Percentiles rank a stretch among this genome's conserved stretches.
These are phyloP conservation scores for Cephus spinipes DNA, from an alignment of 2,888 invertebrate species.

Conservation along the genomic window DNA sequence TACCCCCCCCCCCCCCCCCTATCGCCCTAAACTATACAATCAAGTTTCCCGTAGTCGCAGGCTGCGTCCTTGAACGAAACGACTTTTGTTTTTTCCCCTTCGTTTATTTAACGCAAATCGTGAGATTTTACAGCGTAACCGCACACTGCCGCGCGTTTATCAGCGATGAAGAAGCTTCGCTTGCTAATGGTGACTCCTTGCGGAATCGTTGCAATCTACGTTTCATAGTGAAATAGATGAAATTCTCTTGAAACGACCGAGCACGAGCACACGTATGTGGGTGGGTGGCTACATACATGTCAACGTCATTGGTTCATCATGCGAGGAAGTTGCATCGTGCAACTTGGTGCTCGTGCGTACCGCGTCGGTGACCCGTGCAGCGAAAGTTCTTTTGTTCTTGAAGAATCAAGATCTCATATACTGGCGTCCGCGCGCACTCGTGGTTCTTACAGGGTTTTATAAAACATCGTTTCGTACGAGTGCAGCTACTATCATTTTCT, in stretches of 20 bases:
- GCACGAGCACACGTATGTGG: not conserved
- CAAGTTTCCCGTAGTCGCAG: not conserved
- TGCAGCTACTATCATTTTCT: not conserved
- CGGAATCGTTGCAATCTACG: not conserved
- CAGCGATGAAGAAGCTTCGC: not conserved
- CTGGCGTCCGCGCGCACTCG: conserved; percentile 30
- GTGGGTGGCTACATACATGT: not conserved
- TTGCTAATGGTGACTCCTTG: not conserved
- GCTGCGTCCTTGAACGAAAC: not conserved
- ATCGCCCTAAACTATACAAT: not conserved
- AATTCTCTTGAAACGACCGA: not conserved
- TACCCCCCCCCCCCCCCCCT: not conserved
- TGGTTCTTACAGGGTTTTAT: not conserved
- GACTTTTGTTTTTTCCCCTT: not conserved
- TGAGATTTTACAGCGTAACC: not conserved
- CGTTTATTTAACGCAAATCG: not conserved
- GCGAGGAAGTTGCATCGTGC: not conserved
- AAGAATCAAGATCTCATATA: conserved; percentile 51
- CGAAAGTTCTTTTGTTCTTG: conserved; percentile 60
- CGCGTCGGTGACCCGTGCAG: conserved; percentile 51
- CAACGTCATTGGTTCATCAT: not conserved
- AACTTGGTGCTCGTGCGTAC: conserved; percentile 13
- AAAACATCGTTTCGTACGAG: not conserved
- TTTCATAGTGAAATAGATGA: not conserved
- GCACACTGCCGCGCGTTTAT: not conserved